Percentiles rank a stretch among this genome's conserved stretches.
These are phyloP conservation scores for Taeniopygia guttata DNA, from an alignment of 2,797 vertebrate genomes.

Conservation along the genomic window DNA sequence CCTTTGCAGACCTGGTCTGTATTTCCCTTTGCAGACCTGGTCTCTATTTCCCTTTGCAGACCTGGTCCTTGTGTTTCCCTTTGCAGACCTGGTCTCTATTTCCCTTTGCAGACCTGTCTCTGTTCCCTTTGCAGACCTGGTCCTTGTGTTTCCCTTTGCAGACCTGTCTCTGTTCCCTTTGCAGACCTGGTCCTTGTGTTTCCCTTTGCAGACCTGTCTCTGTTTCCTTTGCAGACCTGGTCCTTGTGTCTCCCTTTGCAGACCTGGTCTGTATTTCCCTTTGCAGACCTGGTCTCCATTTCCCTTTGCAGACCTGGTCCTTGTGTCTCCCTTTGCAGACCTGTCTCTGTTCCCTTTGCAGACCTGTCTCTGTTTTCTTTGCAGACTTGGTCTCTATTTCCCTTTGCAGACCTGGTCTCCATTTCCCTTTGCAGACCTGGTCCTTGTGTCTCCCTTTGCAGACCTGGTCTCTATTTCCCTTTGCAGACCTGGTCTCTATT, in stretches of 20 bases:
- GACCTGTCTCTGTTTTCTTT: background rate
- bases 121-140: too few species aligned
- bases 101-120: background rate
- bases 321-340: too few species aligned
- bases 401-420: background rate
- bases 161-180: background rate
- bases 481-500: background rate
- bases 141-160: background rate
- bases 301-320: background rate
- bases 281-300: background rate
- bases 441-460: background rate
- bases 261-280: background rate
- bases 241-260: background rate
- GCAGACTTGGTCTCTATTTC: too few species aligned
- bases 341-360: background rate
- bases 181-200: too few species aligned
- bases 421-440: background rate
- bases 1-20: constrained; percentile 50
- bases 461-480: background rate
- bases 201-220: background rate
- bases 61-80: background rate
- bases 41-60: constrained; percentile 42
- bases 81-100: background rate
- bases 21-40: background rate
- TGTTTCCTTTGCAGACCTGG: too few species aligned